phyloP scores from a whole-genome alignment of 2,797 vertebrate genomes.

The Hapalemur alaotrensis region DNA sequence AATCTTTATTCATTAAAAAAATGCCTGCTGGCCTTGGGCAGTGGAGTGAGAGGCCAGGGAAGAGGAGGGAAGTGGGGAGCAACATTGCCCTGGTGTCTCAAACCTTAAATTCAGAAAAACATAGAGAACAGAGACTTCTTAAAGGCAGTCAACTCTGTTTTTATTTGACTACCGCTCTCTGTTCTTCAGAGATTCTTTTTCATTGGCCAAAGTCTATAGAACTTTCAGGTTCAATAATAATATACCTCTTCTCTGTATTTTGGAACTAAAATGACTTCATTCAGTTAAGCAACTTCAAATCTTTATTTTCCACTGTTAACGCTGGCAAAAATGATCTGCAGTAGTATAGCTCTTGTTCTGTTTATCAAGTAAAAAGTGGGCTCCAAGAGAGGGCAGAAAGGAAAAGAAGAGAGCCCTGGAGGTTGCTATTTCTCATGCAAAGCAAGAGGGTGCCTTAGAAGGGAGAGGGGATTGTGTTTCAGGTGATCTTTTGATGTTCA shows the following conservation, averaged over 20 bases:
- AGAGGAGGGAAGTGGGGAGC: background rate
- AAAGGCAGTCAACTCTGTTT: background rate
- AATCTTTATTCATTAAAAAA: constrained; percentile 32
- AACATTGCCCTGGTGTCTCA: background rate
- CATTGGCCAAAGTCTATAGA: background rate
- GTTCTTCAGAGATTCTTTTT: constrained; percentile 1
- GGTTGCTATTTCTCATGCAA: background rate
- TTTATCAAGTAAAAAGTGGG: background rate
- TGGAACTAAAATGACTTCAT: background rate
- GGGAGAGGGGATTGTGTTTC: background rate
- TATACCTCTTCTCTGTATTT: background rate
- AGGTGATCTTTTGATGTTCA: background rate
- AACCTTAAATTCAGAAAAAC: background rate
- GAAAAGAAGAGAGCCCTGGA: background rate
- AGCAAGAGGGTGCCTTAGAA: background rate
- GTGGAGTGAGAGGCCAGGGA: background rate
- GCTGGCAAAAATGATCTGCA: background rate
- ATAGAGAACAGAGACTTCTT: background rate
- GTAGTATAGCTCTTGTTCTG: background rate
- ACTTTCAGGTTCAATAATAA: background rate
- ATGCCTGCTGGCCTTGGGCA: background rate
- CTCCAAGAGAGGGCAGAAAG: background rate
- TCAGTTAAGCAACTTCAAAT: background rate
- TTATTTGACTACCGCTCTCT: background rate
- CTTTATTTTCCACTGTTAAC: background rate